A percentile compares a stretch with the other conserved stretches of the same genome.
These are phyloP conservation scores for Lonchura striata DNA, from an alignment of 2,113 vertebrate genomes.

Conservation along the genomic window DNA sequence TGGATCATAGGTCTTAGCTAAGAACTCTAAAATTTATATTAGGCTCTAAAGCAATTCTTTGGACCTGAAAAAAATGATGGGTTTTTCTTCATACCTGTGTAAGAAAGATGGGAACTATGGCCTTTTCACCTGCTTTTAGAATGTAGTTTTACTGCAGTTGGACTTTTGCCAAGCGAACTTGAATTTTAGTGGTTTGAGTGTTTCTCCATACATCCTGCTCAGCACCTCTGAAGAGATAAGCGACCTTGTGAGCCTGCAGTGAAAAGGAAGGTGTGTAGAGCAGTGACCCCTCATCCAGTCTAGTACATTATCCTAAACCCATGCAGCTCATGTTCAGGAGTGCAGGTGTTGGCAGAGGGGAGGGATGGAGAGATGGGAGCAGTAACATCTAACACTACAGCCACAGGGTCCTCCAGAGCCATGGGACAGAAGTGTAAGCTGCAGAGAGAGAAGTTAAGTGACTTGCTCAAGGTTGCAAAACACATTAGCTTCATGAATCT, in stretches of 20 bases:
- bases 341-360: neutral
- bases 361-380: neutral
- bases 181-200: neutral
- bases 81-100: neutral
- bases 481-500: constrained; percentile 21
- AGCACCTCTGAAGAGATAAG: neutral
- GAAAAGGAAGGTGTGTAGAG: neutral
- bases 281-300: neutral
- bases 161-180: neutral
- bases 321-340: neutral
- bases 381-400: neutral
- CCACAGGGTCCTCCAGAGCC: neutral
- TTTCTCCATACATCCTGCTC: neutral
- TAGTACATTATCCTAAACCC: neutral
- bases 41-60: neutral
- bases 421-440: neutral
- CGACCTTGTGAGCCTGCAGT: neutral
- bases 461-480: constrained; percentile 20
- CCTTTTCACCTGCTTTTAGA: neutral
- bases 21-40: neutral
- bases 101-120: neutral
- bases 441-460: neutral
- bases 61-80: fast-evolving
- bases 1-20: neutral
- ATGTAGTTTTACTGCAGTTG: neutral